Evolutionary conservation across 2,888 invertebrate genomes (phyloP).

Genomic region (Ornithoptera priamus): DNA sequence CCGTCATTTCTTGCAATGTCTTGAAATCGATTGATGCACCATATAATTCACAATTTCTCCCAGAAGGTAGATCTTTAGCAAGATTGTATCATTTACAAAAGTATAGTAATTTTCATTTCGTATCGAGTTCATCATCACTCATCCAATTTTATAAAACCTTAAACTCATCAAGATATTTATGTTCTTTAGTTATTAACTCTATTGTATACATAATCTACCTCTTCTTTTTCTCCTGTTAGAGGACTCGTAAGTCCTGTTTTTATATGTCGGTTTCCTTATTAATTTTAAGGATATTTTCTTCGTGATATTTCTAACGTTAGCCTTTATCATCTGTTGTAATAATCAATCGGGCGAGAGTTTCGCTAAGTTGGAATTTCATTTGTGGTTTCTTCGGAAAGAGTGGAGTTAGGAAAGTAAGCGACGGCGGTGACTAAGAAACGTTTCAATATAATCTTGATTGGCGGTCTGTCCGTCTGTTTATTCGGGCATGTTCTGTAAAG

Average conservation of each 20-base stretch:
- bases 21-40: no score
- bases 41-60: no score
- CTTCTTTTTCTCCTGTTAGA: no score
- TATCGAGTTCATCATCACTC: no score
- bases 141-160: no score
- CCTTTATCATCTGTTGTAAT: neutral
- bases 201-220: no score
- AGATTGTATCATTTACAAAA: no score
- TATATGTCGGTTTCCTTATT: neutral
- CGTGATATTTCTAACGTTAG: neutral
- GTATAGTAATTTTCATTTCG: no score
- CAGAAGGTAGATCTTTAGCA: no score
- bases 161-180: no score
- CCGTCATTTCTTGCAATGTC: no score
- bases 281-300: neutral
- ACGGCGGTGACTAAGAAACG: conserved; percentile 12
- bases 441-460: conserved; percentile 29
- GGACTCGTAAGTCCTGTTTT: neutral
- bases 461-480: conserved; percentile 24
- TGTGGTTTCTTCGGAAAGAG: conserved; percentile 1
- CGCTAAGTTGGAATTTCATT: conserved; percentile 1
- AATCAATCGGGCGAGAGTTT: neutral
- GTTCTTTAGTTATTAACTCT: no score
- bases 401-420: conserved; percentile 2
- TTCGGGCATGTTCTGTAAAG: conserved; percentile 22